phyloP scores from a whole-genome alignment of 1,140 invertebrate species.

The Sweltsa coloradensis region DNA sequence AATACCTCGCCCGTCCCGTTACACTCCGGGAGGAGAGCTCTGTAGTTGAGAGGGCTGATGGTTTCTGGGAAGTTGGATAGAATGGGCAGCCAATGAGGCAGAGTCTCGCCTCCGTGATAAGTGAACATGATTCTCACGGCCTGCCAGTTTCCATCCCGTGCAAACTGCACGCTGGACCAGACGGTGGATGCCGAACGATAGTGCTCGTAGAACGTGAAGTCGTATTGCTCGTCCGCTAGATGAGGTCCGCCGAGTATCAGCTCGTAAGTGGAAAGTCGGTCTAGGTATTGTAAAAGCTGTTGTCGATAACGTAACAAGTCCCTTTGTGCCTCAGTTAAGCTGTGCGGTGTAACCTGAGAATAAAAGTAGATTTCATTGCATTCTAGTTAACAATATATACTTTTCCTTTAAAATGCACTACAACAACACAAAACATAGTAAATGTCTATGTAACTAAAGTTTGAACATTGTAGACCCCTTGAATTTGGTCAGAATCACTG shows the following conservation, averaged over 20 bases:
- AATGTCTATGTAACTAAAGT: no score
- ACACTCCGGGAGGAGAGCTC: constrained; percentile 43
- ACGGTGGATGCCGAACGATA: constrained; percentile 42
- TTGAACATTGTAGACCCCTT: no score
- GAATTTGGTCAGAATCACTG: no score
- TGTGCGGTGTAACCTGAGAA: no score
- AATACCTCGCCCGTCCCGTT: constrained; percentile 34
- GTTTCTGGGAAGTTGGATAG: constrained; percentile 68
- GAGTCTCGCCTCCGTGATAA: constrained; percentile 48
- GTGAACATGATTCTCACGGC: constrained; percentile 54
- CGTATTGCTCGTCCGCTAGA: constrained; percentile 33
- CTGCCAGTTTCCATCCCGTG: constrained; percentile 40
- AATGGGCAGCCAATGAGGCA: constrained; percentile 55
- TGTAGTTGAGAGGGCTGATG: constrained; percentile 51
- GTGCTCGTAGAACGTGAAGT: constrained; percentile 41
- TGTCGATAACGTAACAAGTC: constrained; percentile 42
- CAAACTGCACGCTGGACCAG: constrained; percentile 46
- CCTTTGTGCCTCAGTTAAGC: constrained; percentile 42
- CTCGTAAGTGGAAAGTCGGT: constrained; percentile 53
- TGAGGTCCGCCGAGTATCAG: constrained; percentile 33
- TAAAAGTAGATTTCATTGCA: no score
- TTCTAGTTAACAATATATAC: no score
- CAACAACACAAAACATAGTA: no score
- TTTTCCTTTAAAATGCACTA: no score
- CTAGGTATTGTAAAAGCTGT: constrained; percentile 45